phyloP scores from a whole-genome alignment of 2,888 invertebrate species.

The Stegophylla sp. region DNA sequence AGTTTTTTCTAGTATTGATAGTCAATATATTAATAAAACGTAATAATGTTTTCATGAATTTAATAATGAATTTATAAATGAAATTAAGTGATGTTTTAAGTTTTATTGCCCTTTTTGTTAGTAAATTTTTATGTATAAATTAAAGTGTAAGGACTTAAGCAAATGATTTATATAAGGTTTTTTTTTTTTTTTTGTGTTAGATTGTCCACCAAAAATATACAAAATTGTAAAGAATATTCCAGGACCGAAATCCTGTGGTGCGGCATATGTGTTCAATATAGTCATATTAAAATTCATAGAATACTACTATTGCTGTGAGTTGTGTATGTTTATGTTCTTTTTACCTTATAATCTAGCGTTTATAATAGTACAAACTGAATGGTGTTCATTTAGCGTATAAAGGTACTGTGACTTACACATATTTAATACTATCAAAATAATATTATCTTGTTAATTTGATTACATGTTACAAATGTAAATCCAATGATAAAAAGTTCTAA shows the following conservation, averaged over 20 bases:
- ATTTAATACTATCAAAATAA: not conserved
- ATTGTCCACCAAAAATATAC: not conserved
- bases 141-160: not conserved
- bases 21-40: too few species aligned
- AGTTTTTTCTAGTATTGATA: too few species aligned
- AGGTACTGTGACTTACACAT: constrained; percentile 67
- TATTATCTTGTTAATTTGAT: too few species aligned
- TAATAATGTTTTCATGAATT: too few species aligned
- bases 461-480: too few species aligned
- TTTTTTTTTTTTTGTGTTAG: constrained; percentile 23
- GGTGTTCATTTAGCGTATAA: constrained; percentile 81
- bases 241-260: constrained; percentile 77
- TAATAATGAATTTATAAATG: too few species aligned
- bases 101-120: not conserved
- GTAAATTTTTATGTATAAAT: not conserved
- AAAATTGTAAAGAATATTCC: constrained; percentile 69
- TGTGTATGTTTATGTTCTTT: too few species aligned
- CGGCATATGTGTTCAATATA: constrained; percentile 68
- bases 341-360: too few species aligned
- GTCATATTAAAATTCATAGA: too few species aligned
- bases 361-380: constrained; percentile 75
- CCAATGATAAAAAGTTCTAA: too few species aligned
- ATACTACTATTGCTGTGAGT: too few species aligned
- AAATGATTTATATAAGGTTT: not conserved
- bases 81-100: not conserved